phyloP scores from a whole-genome alignment of 2,113 vertebrate genomes.

The Catharus minimus region DNA sequence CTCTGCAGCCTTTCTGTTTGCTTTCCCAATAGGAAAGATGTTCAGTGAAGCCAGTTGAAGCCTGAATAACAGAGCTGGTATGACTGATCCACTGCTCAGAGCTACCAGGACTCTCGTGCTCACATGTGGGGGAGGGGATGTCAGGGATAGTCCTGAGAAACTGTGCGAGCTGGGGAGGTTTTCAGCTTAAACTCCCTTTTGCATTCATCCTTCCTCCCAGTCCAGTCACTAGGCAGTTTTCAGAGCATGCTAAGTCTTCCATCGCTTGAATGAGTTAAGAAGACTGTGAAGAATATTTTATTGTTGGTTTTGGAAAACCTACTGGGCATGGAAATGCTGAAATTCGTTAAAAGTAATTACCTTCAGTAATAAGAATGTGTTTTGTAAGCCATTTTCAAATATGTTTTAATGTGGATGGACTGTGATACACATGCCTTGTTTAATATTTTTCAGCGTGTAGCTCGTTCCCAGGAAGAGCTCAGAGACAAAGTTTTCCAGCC shows the following conservation, averaged over 20 bases:
- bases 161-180: not conserved
- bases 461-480: constrained; percentile 92
- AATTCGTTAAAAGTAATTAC: not conserved
- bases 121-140: not conserved
- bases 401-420: not conserved
- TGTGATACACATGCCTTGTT: not conserved
- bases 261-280: not conserved
- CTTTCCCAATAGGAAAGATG: not conserved
- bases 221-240: not conserved
- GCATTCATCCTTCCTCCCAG: not conserved
- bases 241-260: not conserved
- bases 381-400: not conserved
- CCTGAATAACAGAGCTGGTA: not conserved
- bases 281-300: not conserved
- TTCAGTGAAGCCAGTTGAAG: not conserved
- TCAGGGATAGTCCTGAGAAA: not conserved
- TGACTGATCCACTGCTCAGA: not conserved
- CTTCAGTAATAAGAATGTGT: not conserved
- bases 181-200: not conserved
- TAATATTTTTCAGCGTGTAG: constrained; percentile 75
- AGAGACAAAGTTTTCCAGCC: constrained; percentile 73
- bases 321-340: not conserved
- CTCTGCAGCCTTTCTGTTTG: constrained; percentile 12
- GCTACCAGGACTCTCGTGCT: not conserved
- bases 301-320: not conserved